Evolutionary conservation across 2,888 invertebrate species (phyloP), one percentile per base, ranked within the genome.

Genomic region (Malthinus seriepunctatus): DNA sequence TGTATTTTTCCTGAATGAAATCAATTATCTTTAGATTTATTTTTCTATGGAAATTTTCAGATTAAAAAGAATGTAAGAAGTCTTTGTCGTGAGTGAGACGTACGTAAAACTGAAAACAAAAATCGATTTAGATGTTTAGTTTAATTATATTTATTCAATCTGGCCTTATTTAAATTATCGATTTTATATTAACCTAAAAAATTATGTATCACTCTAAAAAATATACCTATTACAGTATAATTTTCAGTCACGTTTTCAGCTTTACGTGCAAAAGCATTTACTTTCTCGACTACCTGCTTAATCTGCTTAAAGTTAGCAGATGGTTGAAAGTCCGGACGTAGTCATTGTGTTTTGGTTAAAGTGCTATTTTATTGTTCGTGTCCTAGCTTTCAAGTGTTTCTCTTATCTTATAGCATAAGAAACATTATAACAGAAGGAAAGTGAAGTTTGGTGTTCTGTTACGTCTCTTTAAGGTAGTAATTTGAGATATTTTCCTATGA

Each of bases 281-380:
- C 23, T 23, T 23, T 23, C 23, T 23, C 39, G 39, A 42, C 39
- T 4, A 42, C 39, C 39, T 42, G 39, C 23, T n/a, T 42, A 42
- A 42, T 42, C 39, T 42, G 15, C 23, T 42, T 42, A 42, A 23
- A 42, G 39, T 42, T 42, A 14, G 39, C 39, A 42, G 39, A 42
- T 15, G 39, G 14, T 42, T 23, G 23, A 8, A 14, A 15, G 39
- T n/a, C n/a, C 10, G 15, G n/a, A 42, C 39, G 15, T 15, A 23
- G 39, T 15, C 15, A 23, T 42, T 42, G 39, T 42, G 10, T 42
- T 9, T 42, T 5, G 39, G 39, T 8, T 42, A 15, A 23, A 42
- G 15, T 42, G 23, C 23, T 42, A 42, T 42, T 42, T 42, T 42
- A 42, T 42, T 42, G 39, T 42, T n/a, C n/a, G 3, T n/a, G 23